Base-by-base conservation (phyloP, 2,888 invertebrate species). In the Aleiodes alternator region DNA sequence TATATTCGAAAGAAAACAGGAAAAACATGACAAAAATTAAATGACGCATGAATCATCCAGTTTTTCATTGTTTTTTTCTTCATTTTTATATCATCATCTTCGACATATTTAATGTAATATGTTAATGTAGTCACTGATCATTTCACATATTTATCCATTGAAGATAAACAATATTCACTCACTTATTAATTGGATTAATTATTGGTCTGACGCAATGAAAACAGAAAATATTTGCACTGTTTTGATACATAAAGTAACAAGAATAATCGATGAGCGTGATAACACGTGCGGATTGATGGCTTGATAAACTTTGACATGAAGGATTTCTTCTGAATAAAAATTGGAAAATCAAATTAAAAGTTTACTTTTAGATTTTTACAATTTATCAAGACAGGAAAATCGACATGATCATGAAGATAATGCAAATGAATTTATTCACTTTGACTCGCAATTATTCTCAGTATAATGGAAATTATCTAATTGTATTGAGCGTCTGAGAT, bases 231-330 rank as follows among this genome's bases (percentile, higher is more conserved):
- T 64, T 64, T 64, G 16, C 16, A 43, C 14, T 38, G 38, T 64
- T 16, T 64, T 16, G 5, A 23, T 64, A 16, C 43, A 64, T 64
- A 64, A 64, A 48, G 14, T 38, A n/a, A 16, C 38, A 1, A 38
- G 14, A n/a, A 31, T 61, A 9, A 61, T 61, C 61, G 61, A 61
- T 43, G n/a, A 38, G 43, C 43, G 34, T 31, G 61, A 61, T 61
- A 34, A 12, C 23, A 61, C 3, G 34, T n/a, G 59, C 14, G 31
- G 38, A 61, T 61, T 61, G 38, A 61, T 61, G 34, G 53, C 53
- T 5, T 38, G 59, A 61, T 61, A 61, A 61, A 61, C 61, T 61
- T 61, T 61, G 43, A 61, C 61, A 16, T 34, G 34, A 34, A 23
- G 2, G n/a, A 59, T n/a, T 31, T 34, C 5, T 4, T 38, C 14